Evolutionary conservation across 2,888 invertebrate species (phyloP).

Genomic region (Parapristionchus giblindavisi): DNA sequence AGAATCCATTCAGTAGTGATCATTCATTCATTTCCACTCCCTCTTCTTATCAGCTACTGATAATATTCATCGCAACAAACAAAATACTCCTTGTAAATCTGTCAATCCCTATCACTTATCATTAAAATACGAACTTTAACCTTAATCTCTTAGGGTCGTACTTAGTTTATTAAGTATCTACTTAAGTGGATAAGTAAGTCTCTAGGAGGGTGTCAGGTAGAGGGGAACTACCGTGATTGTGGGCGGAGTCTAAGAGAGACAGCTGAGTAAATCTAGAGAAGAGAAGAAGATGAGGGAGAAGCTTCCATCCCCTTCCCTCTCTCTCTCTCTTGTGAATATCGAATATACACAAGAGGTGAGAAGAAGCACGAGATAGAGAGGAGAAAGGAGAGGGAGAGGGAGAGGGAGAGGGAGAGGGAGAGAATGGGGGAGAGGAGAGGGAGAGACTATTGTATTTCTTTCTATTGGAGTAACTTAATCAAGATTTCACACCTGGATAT

Average conservation of each 20-base stretch:
- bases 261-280: conserved; percentile 38
- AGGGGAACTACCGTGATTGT: background rate
- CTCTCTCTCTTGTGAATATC: background rate
- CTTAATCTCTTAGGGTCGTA: no score
- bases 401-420: background rate
- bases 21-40: no score
- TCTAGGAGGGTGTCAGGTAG: no score
- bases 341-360: conserved; percentile 23
- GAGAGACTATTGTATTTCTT: conserved; percentile 24
- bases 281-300: no score
- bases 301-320: background rate
- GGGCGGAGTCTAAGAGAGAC: conserved; percentile 13
- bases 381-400: conserved; percentile 2
- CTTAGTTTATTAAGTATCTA: no score
- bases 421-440: background rate
- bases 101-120: background rate
- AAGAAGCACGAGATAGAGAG: background rate
- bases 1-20: no score
- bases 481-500: no score
- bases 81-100: background rate
- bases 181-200: no score
- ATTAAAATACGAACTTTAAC: background rate
- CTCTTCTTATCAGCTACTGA: no score
- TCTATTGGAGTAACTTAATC: no score
- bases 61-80: no score